These are phyloP conservation scores for Philaethria dido DNA, from an alignment of 2,888 invertebrate genomes.

Conservation along the genomic window DNA sequence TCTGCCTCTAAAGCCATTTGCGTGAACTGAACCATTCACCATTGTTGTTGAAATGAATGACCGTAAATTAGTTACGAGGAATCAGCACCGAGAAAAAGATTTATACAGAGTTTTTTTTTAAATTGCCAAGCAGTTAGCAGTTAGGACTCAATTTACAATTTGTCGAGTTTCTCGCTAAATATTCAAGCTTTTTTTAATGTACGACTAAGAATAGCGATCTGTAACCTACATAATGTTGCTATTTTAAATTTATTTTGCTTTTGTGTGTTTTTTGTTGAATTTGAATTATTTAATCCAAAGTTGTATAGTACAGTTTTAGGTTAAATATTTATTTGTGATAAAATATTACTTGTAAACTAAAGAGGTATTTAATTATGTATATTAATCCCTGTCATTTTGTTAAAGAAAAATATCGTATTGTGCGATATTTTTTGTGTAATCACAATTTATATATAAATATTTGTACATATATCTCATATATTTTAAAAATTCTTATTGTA, in stretches of 20 bases:
- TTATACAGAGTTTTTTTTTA: slow-evolving; percentile 29
- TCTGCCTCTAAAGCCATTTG: slow-evolving; percentile 55
- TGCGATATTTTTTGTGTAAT: no score
- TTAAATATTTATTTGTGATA: no score
- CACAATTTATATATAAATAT: no score
- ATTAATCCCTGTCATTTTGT: no score
- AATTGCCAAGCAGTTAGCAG: slow-evolving; percentile 30
- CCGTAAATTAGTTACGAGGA: slow-evolving; percentile 52
- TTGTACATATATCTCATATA: no score
- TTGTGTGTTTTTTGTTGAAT: background rate
- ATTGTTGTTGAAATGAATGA: slow-evolving; percentile 57
- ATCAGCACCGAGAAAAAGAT: slow-evolving; percentile 43
- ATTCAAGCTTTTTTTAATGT: slow-evolving; percentile 14
- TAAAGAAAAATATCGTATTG: no score
- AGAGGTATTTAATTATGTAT: no score
- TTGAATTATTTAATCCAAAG: background rate
- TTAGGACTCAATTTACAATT: slow-evolving; percentile 33
- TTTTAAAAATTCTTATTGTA: no score
- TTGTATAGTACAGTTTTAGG: no score
- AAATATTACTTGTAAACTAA: no score
- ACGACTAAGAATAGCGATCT: slow-evolving; percentile 3
- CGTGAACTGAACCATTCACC: slow-evolving; percentile 57
- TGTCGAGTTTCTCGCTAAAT: slow-evolving; percentile 20
- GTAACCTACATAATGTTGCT: background rate
- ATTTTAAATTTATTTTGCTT: background rate